phyloP scores from a whole-genome alignment of 2,888 invertebrate genomes.

The Tachina lurida region DNA sequence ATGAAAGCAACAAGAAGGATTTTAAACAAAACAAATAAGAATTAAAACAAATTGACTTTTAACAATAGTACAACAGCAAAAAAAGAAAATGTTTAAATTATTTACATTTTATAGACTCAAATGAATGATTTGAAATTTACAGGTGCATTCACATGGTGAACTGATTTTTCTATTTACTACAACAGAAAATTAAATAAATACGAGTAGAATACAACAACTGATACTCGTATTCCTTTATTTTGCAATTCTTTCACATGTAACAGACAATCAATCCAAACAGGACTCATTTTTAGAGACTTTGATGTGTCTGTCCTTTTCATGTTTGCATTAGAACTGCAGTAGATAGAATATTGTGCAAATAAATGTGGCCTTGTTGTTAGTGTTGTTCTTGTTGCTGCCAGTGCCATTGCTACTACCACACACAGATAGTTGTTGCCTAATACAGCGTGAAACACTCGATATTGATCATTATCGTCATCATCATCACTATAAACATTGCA shows the following conservation, averaged over 20 bases:
- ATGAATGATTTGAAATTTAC: constrained; percentile 55
- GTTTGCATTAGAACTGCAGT: constrained; percentile 13
- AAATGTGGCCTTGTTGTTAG: constrained; percentile 16
- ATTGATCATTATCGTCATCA: constrained; percentile 47
- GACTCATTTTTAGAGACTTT: constrained; percentile 24
- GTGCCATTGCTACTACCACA: constrained; percentile 4
- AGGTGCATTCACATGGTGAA: constrained; percentile 61
- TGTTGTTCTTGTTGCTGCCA: not conserved
- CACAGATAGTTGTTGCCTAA: constrained; percentile 21
- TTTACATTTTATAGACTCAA: constrained; percentile 56
- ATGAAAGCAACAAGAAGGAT: not conserved
- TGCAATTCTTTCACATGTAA: constrained; percentile 38
- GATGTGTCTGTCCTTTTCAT: constrained; percentile 17
- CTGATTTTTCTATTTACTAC: constrained; percentile 8
- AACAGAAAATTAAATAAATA: constrained; percentile 44
- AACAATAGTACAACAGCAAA: constrained; percentile 36
- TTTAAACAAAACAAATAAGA: constrained; percentile 38
- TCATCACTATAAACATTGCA: constrained; percentile 65
- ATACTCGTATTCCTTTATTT: constrained; percentile 41
- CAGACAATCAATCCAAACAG: constrained; percentile 7
- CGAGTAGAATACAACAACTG: constrained; percentile 32
- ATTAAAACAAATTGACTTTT: constrained; percentile 68
- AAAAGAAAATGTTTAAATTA: constrained; percentile 50
- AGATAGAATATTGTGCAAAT: constrained; percentile 26
- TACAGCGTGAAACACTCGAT: constrained; percentile 41